These are phyloP conservation scores for Megaceryle alcyon DNA, from an alignment of 2,797 vertebrate species.

Conservation along the genomic window DNA sequence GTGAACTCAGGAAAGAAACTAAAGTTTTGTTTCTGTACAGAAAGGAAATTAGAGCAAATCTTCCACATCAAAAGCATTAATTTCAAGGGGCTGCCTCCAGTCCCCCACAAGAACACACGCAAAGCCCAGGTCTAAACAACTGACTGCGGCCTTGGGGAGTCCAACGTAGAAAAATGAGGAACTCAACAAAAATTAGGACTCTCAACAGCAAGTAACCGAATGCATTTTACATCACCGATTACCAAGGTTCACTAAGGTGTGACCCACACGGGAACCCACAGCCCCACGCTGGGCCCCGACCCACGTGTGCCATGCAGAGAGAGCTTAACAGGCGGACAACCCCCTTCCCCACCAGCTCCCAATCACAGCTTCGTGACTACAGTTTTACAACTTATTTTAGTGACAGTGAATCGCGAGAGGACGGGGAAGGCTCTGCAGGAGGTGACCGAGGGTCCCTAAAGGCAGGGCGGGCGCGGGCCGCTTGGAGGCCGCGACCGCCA, in stretches of 20 bases:
- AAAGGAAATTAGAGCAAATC: not conserved
- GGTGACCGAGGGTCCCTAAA: not conserved
- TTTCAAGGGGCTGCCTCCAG: not conserved
- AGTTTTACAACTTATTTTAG: fast-evolving
- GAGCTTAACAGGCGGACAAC: no score
- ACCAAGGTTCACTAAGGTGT: fast-evolving
- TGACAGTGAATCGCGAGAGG: fast-evolving
- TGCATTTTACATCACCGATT: fast-evolving
- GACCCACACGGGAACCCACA: not conserved
- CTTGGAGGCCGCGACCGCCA: not conserved
- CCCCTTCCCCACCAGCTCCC: not conserved
- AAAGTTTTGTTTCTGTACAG: not conserved
- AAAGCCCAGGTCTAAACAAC: not conserved
- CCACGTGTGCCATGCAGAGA: not conserved
- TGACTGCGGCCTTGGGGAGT: not conserved
- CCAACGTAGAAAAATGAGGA: not conserved
- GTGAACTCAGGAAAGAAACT: not conserved
- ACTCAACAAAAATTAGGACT: no score
- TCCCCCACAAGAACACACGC: fast-evolving
- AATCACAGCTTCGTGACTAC: fast-evolving
- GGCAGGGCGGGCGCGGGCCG: not conserved
- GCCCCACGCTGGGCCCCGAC: not conserved
- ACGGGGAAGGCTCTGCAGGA: no score
- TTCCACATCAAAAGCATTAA: fast-evolving
- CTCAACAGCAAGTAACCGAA: no score